Base-by-base conservation (phyloP, 2,113 vertebrate genomes). In the Patagioenas fasciata region DNA sequence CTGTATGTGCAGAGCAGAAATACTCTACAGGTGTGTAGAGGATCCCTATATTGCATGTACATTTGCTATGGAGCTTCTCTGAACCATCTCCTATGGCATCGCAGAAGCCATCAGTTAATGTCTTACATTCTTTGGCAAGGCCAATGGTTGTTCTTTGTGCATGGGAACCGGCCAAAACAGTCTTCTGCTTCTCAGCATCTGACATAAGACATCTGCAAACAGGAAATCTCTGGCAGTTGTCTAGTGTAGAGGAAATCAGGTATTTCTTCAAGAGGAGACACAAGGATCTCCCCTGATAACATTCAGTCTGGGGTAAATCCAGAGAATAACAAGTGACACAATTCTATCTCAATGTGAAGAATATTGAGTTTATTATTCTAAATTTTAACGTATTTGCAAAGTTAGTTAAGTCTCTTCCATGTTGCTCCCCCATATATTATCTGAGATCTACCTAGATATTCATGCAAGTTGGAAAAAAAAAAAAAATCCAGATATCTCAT, bases 171-270 rank as follows among this genome's bases (percentile, higher is more conserved):
- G 13, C 24, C 40, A 73, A 80, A 73, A 6, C 15, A 74, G 13
- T 6, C 32, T 84, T 51, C 38, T 83, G 1, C 54, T 92, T 82
- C 15, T 80, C 29, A 78, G 56, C n/a, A 80, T 34, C 48, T 71
- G 54, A 74, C 4, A 1, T 25, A 67, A 71, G 31, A 80, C 8
- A 25, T 47, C 31, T 26, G 13, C n/a, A 80, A 86, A n/a, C 3
- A 29, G 8, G 16, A 32, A 79, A 48, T 34, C 47, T 72, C 60
- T 47, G 25, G 5, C 28, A 58, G 48, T 80, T 72, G 15, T 77
- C 31, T 64, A 58, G 13, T 5, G 1, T 14, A 26, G 26, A 69
- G 8, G 18, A 78, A 42, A 74, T 13, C 0, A 1, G 17, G 6
- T 65, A 57, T 42, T 73, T 82, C 53, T 86, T 58, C 53, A 83